Conservation (phyloP, 1,140 invertebrate genomes). For the Argopecten irradians region DNA sequence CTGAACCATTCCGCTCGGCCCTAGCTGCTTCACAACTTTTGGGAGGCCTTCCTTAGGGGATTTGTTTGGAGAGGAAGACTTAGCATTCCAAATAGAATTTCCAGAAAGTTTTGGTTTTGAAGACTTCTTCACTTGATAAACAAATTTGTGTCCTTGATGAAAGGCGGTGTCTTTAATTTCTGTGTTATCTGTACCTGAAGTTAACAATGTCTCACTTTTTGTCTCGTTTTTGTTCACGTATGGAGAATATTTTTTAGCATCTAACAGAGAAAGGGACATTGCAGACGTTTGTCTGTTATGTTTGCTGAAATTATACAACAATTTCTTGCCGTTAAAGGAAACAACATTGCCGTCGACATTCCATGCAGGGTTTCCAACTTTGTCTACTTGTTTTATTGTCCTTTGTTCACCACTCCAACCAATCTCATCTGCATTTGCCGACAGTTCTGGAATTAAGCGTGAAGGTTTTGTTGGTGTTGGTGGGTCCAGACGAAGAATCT, state of each 20-base stretch:
- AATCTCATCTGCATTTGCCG: neutral
- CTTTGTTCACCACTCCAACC: neutral
- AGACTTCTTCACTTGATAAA: neutral
- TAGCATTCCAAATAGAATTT: neutral
- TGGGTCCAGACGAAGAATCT: neutral
- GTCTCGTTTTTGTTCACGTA: neutral
- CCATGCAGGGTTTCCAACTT: neutral
- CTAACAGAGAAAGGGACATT: neutral
- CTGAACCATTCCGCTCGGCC: neutral
- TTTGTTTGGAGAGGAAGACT: neutral
- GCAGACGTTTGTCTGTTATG: neutral
- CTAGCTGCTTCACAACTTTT: neutral
- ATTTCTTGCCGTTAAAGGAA: neutral
- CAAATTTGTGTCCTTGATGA: neutral
- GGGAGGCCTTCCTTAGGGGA: neutral
- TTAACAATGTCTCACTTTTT: neutral
- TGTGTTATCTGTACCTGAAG: neutral
- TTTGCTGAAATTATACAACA: neutral
- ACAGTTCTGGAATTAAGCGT: slow-evolving; percentile 30
- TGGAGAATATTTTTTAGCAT: slow-evolving; percentile 10
- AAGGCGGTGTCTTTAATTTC: neutral
- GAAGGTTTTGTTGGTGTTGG: neutral
- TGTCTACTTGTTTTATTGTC: neutral
- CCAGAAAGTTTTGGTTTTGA: neutral
- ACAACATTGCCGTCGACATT: neutral